Base-by-base conservation (phyloP, 2,797 vertebrate species). In the Cossypha dichroa region DNA sequence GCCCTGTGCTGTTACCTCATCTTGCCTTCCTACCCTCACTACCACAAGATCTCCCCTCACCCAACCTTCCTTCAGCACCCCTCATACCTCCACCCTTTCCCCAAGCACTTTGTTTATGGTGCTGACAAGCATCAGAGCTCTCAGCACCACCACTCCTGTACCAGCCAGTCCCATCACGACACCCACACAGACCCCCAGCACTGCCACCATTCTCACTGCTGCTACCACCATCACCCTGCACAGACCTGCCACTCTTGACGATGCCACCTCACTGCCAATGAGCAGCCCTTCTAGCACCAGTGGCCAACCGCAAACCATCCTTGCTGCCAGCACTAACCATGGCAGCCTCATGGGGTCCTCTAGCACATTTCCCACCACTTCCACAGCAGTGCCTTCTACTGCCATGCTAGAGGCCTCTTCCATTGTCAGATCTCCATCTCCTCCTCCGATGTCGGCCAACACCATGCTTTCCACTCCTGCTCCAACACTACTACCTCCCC, bases 401-500 rank as follows among this genome's bases (percentile, higher is more conserved):
- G 11, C 54, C 16, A 6, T 1, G 15, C 31, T 8, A 10, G 22
- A 78, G 45, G 3, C n/a, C 49, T 86, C 73, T 80, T 83, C 60
- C 5, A 4, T 2, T 49, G 29, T 9, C 16, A 36, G 5, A 19
- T 36, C 83, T 84, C 64, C 66, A 26, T 8, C 66, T 86, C 13
- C 55, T 55, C 13, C 49, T 38, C 73, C 0, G 0, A 15, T 2
- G 2, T 10, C 4, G 0, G 8, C 69, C 43, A 59, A 25, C 34
- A 40, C 46, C 34, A 3, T 3, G 15, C 41, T 66, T 75, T 46
- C 69, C 58, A 46, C 23, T 64, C 38, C 4, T 12, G 7, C 9
- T 31, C 17, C 69, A 52, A 17, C 21, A 2, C 7, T 7, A 3
- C 21, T 46, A 31, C 40, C 31, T 59, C 12, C 60, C 55, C 13